Evolutionary conservation across 2,797 vertebrate species (phyloP), one percentile per base, ranked within the genome.

Genomic region (Intellagama lesueurii): DNA sequence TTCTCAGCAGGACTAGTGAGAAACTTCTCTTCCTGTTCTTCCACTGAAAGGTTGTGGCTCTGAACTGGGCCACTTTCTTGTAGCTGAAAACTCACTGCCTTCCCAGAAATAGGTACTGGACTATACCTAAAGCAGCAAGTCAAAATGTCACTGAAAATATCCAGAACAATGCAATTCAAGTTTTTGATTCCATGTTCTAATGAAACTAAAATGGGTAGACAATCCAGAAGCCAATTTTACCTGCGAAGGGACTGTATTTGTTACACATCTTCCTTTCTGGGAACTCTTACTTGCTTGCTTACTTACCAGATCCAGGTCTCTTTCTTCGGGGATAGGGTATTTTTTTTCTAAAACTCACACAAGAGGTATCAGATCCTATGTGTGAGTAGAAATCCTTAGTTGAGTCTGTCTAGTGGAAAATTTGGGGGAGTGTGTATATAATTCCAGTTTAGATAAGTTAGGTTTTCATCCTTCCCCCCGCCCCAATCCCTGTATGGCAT

Each of bases 1-100:
- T 96, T 92, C 90, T 94, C 93, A 32, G 85, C 30, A 35, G 93
- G 87, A 81, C 95, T 92, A 90, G 91, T 90, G 78, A 92, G 87
- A 68, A 92, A 90, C 52, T 69, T 92, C 88, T 90, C 7, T 88
- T 87, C 88, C 91, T 96, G 89, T 88, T 95, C 89, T 87, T 92
- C 77, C 16, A 73, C 87, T 0, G 47, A 87, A 89, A 90, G 93
- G n/a, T 69, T 89, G 0, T 81, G 91, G 88, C 87, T 93, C 84
- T 93, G 88, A 76, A 88, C 0, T 11, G 92, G 83, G 12, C 64
- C 85, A 86, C 90, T 91, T 87, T 91, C 91, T 90, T 94, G 89
- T 8, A 91, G 83, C 87, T 95, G 92, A 85, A 92, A 90, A 85
- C 75, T 95, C 69, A 35, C 0, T 1, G 73, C 87, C 64, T 92